phyloP scores from a whole-genome alignment of 1,140 invertebrate genomes.

The Trichonephila clavipes region DNA sequence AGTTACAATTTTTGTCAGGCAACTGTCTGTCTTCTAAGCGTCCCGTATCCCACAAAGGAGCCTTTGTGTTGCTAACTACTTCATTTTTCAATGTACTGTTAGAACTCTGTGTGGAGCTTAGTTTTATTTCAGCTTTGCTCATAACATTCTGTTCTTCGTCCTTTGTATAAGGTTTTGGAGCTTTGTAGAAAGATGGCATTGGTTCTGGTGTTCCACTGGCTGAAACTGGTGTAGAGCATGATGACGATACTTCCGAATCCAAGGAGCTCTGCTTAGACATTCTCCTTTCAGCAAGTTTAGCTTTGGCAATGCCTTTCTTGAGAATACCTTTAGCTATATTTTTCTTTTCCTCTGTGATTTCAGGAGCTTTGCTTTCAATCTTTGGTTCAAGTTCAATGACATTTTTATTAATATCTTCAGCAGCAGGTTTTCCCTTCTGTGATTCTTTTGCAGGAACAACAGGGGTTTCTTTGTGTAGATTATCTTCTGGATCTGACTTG shows the following conservation, averaged over 20 bases:
- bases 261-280: conserved; percentile 76
- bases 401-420: conserved; percentile 65
- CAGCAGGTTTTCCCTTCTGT: background rate
- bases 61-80: background rate
- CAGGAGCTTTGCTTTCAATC: conserved; percentile 31
- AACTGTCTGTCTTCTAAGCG: conserved; percentile 2
- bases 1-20: conserved; percentile 38
- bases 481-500: conserved; percentile 16
- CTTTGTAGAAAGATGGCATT: conserved; percentile 73
- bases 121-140: conserved; percentile 76
- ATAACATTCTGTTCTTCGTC: conserved; percentile 44
- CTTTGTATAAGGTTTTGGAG: conserved; percentile 75
- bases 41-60: conserved; percentile 65
- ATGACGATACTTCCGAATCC: conserved; percentile 62
- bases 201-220: conserved; percentile 49
- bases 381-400: conserved; percentile 1
- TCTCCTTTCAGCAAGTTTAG: conserved; percentile 75
- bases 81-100: conserved; percentile 62
- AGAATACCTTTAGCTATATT: conserved; percentile 77
- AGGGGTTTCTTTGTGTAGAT: background rate
- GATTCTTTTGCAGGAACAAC: background rate
- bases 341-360: conserved; percentile 75
- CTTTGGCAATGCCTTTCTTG: conserved; percentile 78
- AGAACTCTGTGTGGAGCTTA: conserved; percentile 64
- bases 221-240: conserved; percentile 49